These are phyloP conservation scores for Passer montanus DNA, from an alignment of 2,113 vertebrate genomes.

Conservation along the genomic window DNA sequence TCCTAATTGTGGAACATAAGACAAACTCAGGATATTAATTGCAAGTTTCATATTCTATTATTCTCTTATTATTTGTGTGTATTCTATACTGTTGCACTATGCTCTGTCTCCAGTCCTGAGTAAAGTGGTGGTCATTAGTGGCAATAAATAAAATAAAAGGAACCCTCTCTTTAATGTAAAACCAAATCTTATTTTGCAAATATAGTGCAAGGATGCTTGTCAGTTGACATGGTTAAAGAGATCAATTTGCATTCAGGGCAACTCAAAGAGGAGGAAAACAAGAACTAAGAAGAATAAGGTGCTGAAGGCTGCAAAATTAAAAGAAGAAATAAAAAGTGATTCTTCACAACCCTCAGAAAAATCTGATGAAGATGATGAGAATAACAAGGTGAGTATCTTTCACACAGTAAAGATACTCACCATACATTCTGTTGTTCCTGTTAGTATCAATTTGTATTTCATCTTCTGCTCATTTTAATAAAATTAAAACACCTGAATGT, in stretches of 20 bases:
- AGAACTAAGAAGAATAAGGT: constrained; percentile 89
- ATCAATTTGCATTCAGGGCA: constrained; percentile 77
- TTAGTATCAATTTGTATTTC: not conserved
- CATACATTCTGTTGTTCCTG: not conserved
- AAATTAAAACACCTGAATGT: not conserved
- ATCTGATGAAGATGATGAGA: constrained; percentile 88
- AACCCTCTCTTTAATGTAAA: not conserved
- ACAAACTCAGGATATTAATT: not conserved
- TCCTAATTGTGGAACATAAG: not conserved
- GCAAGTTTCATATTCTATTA: not conserved
- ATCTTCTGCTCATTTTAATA: not conserved
- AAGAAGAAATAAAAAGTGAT: constrained; percentile 89
- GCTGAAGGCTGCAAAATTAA: constrained; percentile 83
- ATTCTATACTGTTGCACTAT: not conserved
- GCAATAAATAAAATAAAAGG: not conserved
- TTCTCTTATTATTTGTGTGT: not conserved
- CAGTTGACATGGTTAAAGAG: not conserved
- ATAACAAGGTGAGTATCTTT: constrained; percentile 68
- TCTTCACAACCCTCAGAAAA: constrained; percentile 91
- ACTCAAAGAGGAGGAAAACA: constrained; percentile 89
- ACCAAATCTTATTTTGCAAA: not conserved
- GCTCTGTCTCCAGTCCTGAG: not conserved
- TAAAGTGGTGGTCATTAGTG: not conserved
- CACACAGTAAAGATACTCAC: not conserved
- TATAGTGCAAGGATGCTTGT: not conserved